Evolutionary conservation across 1,140 invertebrate genomes (phyloP), one percentile per base, ranked within the genome.

Genomic region (Reticulitermes speratus): DNA sequence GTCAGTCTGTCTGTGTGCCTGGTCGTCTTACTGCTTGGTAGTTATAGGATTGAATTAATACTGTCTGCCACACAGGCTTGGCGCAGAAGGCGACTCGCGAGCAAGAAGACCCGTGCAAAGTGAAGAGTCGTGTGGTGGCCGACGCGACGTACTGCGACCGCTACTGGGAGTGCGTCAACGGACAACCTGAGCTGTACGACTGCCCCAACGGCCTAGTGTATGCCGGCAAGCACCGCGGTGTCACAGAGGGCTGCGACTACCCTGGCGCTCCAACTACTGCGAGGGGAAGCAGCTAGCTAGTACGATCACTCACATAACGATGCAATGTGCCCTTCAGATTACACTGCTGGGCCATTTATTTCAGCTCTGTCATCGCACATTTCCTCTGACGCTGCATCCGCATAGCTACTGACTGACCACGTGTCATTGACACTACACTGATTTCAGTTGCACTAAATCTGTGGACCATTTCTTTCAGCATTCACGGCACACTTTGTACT

Each of bases 141-240:
- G 96, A 97, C 88, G 93, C 94, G 87, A 95, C 95, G 44, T 96
- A 97, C 89, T 97, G 97, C 89, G 96, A 97, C 91, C 94, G 96
- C 87, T 97, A 97, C 89, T 97, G 96, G 96, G 96, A 97, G 90
- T 97, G 96, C 89, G 93, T 95, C 16, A 92, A 91, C 87, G 96
- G 95, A 0, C 95, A 96, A 88, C 94, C 95, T 0, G 95, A 97
- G 87, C 91, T 97, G 55, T 97, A 96, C 90, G 96, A 97, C 91
- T 98, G 97, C 90, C 97, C 97, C 55, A 98, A 97, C 89, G 97
- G 97, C 14, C 91, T 97, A 48, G 97, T 97, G 7, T 98, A 96
- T 91, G 96, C 97, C 52, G 97, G 97, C 0, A 97, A 97, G 90
- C 95, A 97, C 89, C 92, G 96, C 45, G 96, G 96, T 6, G 96